phyloP scores from a whole-genome alignment of 2,888 invertebrate species.

The Acrobasis suavella region DNA sequence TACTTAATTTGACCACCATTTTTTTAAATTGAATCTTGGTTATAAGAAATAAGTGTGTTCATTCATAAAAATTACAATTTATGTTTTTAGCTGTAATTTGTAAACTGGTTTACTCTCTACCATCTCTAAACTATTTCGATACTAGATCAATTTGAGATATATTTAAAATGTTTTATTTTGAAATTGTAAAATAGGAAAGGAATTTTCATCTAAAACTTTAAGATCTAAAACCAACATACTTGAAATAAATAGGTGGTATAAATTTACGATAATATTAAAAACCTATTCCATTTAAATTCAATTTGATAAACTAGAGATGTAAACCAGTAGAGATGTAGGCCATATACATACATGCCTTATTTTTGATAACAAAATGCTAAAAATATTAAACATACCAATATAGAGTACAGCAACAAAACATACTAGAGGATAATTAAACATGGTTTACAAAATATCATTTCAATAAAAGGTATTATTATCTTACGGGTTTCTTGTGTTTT shows the following conservation, averaged over 20 bases:
- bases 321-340: neutral
- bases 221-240: no score
- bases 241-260: no score
- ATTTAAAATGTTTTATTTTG: no score
- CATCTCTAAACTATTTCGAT: no score
- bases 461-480: constrained; percentile 25
- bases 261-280: no score
- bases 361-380: neutral
- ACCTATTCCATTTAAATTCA: no score
- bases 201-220: no score
- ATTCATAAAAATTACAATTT: neutral
- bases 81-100: no score
- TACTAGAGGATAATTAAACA: neutral
- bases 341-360: neutral
- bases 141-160: no score
- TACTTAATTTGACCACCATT: constrained; percentile 35
- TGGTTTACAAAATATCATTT: constrained; percentile 13
- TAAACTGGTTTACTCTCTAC: no score
- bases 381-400: no score
- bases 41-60: neutral
- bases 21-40: neutral
- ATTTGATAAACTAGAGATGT: neutral
- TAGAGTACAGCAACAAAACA: neutral
- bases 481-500: constrained; percentile 61
- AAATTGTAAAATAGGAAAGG: no score